Conservation (phyloP, 1,140 invertebrate genomes). For the Aphis craccivora region DNA sequence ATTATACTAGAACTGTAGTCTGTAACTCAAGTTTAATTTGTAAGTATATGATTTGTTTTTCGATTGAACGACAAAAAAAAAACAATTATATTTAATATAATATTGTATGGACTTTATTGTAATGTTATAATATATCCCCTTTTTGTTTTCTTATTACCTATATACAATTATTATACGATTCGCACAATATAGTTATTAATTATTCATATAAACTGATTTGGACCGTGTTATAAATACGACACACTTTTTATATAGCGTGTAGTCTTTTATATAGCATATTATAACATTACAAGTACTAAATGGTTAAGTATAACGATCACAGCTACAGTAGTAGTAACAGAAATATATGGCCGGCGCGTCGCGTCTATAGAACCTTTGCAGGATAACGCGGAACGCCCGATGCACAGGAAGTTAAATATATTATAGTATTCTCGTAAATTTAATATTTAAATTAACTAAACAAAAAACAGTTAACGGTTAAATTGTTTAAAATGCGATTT, state of each 20-base stretch:
- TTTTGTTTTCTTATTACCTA: too few relatives aligned
- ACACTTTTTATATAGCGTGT: not conserved
- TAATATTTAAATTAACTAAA: too few relatives aligned
- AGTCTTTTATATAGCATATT: not conserved
- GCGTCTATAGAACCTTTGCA: not conserved
- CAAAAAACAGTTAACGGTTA: not conserved
- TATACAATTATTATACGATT: too few relatives aligned
- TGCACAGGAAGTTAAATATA: not conserved
- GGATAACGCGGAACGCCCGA: not conserved
- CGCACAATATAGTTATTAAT: not conserved
- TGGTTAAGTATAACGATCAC: not conserved
- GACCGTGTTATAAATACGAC: not conserved
- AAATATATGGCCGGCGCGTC: not conserved
- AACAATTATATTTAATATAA: not conserved
- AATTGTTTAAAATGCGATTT: not conserved
- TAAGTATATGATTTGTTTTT: not conserved
- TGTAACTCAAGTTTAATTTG: not conserved
- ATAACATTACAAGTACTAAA: not conserved
- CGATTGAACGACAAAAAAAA: not conserved
- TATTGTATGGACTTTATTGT: too few relatives aligned
- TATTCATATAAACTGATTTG: not conserved
- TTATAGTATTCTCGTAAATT: not conserved
- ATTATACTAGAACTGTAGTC: not conserved
- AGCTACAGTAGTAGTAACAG: not conserved
- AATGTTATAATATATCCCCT: too few relatives aligned